Base-by-base conservation (phyloP, 2,888 invertebrate genomes). In the Elegia similella region DNA sequence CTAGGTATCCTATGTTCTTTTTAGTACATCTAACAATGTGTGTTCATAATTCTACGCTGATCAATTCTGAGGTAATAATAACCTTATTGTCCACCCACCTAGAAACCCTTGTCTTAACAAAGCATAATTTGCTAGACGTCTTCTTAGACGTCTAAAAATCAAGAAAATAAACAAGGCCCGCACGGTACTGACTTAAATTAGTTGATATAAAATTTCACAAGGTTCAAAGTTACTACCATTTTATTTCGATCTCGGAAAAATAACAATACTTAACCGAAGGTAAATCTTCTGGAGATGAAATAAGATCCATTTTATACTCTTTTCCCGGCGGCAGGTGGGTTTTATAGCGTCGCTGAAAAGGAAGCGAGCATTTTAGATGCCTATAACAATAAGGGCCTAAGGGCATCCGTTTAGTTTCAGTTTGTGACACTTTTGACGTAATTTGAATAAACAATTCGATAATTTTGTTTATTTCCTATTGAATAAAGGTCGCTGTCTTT, bases 281-380 rank as follows among this genome's bases (percentile, higher is more conserved):
- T 50, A 50, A 50, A 34, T 50, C 50, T 50, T 50, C 34, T 38
- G 34, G 17, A 34, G 17, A 50, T 50, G 50, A 50, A 50, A 50
- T 50, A 50, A 50, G 50, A 34, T 38, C 50, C 34, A 50, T 50
- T 50, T 50, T 50, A 50, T 34, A 17, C 50, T 34, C 34, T 34
- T 50, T 50, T 34, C 16, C 12, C 34, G 16, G 15, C n/a, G 6
- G 32, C 50, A 50, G 50, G 50, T 50, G 50, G 50, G 10, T 38
- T 50, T 50, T 50, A 50, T 50, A 34, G 50, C 50, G 16, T 38
- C 34, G 10, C 34, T 50, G 50, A n/a, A 15, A 38, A 13, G 48
- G 17, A 34, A 34, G 34, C 16, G 34, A 34, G 50, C 12, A 50
- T 50, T 50, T 50, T 17, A 34, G 50, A 13, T 34, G 34, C 32